phyloP scores from a whole-genome alignment of 2,113 vertebrate species.

The Neopipo cinnamomea region DNA sequence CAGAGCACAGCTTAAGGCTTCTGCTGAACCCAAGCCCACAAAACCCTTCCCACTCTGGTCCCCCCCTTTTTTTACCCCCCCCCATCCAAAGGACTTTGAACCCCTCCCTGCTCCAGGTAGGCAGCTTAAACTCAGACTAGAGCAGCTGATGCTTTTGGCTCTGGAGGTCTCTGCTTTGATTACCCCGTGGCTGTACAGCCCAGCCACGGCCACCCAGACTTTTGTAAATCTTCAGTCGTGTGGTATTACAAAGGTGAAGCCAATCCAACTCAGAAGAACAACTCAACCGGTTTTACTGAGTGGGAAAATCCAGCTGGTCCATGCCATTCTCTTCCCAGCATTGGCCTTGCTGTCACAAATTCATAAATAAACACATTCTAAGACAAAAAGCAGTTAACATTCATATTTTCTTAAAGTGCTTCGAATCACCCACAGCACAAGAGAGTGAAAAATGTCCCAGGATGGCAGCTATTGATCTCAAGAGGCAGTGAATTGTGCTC shows the following conservation, averaged over 20 bases:
- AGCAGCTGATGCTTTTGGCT: background rate
- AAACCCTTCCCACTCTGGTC: accelerated
- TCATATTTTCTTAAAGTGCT: constrained; percentile 6
- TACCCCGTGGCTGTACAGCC: background rate
- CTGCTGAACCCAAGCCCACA: background rate
- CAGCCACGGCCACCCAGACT: background rate
- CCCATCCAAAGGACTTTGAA: background rate
- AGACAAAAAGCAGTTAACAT: background rate
- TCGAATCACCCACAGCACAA: background rate
- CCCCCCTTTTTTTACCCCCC: background rate
- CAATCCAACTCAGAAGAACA: background rate
- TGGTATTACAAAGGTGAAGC: background rate
- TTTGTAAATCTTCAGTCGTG: background rate
- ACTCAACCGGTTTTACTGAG: background rate
- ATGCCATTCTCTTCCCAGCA: constrained; percentile 26
- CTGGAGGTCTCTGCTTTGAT: background rate
- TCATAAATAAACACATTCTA: constrained; percentile 37
- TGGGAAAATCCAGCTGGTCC: constrained; percentile 17
- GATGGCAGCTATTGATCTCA: constrained; percentile 52
- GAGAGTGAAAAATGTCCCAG: constrained; percentile 11
- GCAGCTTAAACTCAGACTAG: background rate
- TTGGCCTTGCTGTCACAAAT: constrained; percentile 14
- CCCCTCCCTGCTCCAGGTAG: background rate
- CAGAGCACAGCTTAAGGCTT: background rate
- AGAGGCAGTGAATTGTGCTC: constrained; percentile 40